Conservation (phyloP, 2,888 invertebrate genomes). For the Meta bourneti region DNA sequence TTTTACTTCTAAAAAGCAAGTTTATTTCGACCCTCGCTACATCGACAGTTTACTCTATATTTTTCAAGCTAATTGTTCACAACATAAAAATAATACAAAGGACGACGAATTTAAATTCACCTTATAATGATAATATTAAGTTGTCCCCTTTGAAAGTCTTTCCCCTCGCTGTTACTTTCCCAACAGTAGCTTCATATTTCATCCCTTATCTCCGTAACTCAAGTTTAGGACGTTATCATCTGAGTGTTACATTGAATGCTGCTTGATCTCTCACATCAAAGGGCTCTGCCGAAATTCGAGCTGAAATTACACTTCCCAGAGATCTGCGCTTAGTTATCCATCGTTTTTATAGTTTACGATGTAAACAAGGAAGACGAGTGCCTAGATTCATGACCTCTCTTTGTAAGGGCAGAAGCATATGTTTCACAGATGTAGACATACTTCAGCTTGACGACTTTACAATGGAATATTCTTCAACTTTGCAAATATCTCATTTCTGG, state of each 20-base stretch:
- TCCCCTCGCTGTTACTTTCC: no score
- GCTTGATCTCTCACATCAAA: not conserved
- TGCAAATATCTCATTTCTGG: no score
- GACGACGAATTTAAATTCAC: no score
- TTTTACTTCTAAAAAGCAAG: no score
- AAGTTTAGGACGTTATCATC: not conserved
- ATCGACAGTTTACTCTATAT: no score
- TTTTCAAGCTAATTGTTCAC: no score
- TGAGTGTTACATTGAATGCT: not conserved
- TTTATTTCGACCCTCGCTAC: no score
- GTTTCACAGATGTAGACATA: not conserved
- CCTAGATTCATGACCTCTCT: not conserved
- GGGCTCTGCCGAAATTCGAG: not conserved
- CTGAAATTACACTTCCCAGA: not conserved
- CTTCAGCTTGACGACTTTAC: not conserved
- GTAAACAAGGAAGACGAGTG: not conserved
- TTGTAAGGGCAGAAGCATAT: not conserved
- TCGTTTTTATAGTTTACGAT: not conserved
- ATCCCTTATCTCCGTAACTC: not conserved
- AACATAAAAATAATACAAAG: no score
- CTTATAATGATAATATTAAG: no score
- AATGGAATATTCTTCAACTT: not conserved
- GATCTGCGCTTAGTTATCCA: not conserved
- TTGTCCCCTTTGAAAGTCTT: no score
- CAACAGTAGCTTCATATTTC: not conserved